Conservation (phyloP, 2,888 invertebrate genomes). For the Macrosoma leucophasiata region DNA sequence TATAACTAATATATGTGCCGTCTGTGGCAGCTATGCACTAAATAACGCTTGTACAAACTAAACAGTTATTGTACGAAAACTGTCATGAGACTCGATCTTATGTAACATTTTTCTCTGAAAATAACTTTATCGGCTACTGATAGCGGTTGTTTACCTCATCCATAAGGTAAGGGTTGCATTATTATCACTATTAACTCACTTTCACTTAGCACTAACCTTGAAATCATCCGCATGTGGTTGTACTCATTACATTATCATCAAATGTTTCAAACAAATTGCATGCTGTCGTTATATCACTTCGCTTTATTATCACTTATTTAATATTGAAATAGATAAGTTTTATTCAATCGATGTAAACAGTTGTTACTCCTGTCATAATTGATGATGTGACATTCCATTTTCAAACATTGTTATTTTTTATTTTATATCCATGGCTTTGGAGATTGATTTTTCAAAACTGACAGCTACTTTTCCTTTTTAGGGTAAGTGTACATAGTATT, state of each 20-base stretch:
- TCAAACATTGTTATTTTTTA: too few relatives aligned
- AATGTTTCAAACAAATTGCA: too few relatives aligned
- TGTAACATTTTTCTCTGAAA: slow-evolving; percentile 65
- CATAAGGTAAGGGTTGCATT: slow-evolving; percentile 53
- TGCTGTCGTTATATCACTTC: too few relatives aligned
- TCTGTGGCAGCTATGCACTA: slow-evolving; percentile 44
- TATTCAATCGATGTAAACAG: too few relatives aligned
- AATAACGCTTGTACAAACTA: slow-evolving; percentile 48
- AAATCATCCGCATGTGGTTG: slow-evolving; percentile 26
- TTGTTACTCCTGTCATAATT: too few relatives aligned
- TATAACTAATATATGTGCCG: slow-evolving; percentile 39
- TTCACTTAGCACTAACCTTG: slow-evolving; percentile 48
- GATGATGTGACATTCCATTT: too few relatives aligned
- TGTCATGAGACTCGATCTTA: slow-evolving; percentile 68
- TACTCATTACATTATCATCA: slow-evolving; percentile 4
- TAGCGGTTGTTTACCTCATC: slow-evolving; percentile 55
- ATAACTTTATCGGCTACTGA: slow-evolving; percentile 47
- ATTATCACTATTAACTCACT: slow-evolving; percentile 21
- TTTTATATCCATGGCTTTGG: too few relatives aligned
- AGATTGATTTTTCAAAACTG: too few relatives aligned
- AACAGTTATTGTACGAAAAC: slow-evolving; percentile 34
- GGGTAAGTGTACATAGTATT: too few relatives aligned
- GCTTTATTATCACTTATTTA: too few relatives aligned
- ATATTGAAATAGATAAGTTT: too few relatives aligned
- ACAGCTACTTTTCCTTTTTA: too few relatives aligned